These are phyloP conservation scores for Bovichtus diacanthus DNA, from an alignment of 2,797 vertebrate species.

Conservation along the genomic window DNA sequence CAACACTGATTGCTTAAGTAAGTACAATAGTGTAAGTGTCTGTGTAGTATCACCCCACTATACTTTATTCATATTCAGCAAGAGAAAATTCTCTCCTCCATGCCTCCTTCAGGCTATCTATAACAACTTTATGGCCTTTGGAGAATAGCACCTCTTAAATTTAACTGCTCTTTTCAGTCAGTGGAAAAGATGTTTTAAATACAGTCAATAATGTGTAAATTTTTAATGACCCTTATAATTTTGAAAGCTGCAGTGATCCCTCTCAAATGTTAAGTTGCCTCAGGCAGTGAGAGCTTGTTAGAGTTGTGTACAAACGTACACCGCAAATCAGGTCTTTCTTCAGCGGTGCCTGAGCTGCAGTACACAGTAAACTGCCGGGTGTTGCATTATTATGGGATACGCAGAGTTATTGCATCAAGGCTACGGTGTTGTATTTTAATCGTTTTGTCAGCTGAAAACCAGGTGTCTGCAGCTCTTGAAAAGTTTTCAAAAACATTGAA, in stretches of 20 bases:
- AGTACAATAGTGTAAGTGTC: constrained; percentile 57
- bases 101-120: constrained; percentile 78
- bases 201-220: constrained; percentile 85
- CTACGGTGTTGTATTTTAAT: constrained; percentile 50
- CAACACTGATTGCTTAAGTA: constrained; percentile 54
- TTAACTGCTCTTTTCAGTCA: constrained; percentile 85
- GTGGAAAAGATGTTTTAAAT: constrained; percentile 86
- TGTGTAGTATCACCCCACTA: constrained; percentile 56
- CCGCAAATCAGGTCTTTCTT: constrained; percentile 58
- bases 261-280: constrained; percentile 78
- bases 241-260: constrained; percentile 77
- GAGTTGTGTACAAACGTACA: constrained; percentile 73
- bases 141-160: constrained; percentile 84
- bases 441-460: constrained; percentile 28
- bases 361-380: constrained; percentile 49
- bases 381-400: constrained; percentile 71
- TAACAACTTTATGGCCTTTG: constrained; percentile 83
- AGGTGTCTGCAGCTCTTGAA: neutral
- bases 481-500: constrained; percentile 22
- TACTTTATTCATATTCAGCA: constrained; percentile 76
- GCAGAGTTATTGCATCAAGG: constrained; percentile 59
- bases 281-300: constrained; percentile 76
- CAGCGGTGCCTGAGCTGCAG: constrained; percentile 43
- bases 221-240: constrained; percentile 85
- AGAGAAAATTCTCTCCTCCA: constrained; percentile 62